Percentiles rank a stretch among this genome's conserved stretches.
Evolutionary conservation across 2,113 vertebrate species (phyloP).

Genomic region (Dicerorhinus sumatrensis): DNA sequence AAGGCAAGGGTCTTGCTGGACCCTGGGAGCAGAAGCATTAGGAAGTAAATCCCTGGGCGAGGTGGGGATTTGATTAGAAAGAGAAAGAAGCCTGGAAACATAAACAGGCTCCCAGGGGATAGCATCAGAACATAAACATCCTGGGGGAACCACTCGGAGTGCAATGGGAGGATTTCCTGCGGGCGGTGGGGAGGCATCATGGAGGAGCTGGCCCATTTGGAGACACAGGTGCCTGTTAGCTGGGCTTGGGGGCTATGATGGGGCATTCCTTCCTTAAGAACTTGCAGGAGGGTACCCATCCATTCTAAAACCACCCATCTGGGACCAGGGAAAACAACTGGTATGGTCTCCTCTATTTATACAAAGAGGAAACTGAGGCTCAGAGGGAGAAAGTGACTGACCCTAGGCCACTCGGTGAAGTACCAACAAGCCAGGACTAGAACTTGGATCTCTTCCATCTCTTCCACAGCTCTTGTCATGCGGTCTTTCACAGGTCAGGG

Average conservation of each 20-base stretch:
- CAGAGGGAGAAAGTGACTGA: not conserved
- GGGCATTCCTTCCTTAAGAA: not conserved
- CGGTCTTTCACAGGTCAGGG: not conserved
- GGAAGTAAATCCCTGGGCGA: not conserved
- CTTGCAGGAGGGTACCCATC: not conserved
- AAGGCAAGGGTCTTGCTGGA: not conserved
- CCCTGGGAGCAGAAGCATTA: not conserved
- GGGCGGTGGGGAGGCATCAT: not conserved
- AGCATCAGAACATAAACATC: not conserved
- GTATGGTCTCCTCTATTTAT: not conserved
- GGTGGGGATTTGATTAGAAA: not conserved
- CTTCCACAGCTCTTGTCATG: rapidly evolving
- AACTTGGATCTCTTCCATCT: not conserved
- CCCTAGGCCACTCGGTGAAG: not conserved
- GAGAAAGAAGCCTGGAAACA: not conserved
- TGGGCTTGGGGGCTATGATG: not conserved
- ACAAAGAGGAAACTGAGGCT: not conserved
- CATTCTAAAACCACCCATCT: not conserved
- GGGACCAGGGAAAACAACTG: not conserved
- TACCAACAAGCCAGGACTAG: not conserved
- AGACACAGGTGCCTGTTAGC: not conserved
- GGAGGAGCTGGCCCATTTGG: not conserved
- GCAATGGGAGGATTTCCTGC: not conserved
- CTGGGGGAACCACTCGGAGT: not conserved
- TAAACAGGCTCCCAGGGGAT: not conserved